A percentile compares a stretch with the other conserved stretches of the same genome.
Conservation (phyloP, 2,113 vertebrate species). For the Willisornis vidua region DNA sequence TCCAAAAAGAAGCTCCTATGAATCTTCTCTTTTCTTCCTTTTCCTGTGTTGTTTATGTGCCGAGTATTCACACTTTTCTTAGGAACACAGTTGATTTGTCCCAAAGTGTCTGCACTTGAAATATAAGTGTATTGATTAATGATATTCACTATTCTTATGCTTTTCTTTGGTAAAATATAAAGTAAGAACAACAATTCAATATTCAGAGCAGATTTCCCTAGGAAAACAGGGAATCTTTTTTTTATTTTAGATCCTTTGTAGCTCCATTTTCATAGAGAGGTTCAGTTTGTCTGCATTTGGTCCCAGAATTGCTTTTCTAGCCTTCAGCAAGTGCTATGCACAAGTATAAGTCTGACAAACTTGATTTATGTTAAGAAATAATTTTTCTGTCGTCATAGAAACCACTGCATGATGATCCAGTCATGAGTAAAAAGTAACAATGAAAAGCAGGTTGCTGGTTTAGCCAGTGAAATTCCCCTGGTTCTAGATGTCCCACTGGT, state of each 20-base stretch:
- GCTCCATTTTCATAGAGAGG: not conserved
- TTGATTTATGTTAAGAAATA: slow-evolving; percentile 58
- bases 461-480: not conserved
- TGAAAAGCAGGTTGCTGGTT: not conserved
- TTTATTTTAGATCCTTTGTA: not conserved
- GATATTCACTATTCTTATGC: not conserved
- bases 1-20: not conserved
- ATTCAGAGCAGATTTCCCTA: not conserved
- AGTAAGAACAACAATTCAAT: not conserved
- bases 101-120: not conserved
- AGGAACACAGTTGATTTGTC: not conserved
- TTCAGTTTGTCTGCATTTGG: not conserved
- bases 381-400: slow-evolving; percentile 67
- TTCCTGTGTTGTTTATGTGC: not conserved
- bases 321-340: slow-evolving; percentile 25
- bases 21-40: not conserved
- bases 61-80: not conserved
- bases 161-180: not conserved
- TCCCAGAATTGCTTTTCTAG: slow-evolving; percentile 37
- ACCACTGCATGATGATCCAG: slow-evolving; percentile 14
- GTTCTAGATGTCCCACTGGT: not conserved
- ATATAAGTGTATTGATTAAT: not conserved
- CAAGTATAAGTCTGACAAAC: slow-evolving; percentile 53
- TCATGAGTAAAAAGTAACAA: slow-evolving; percentile 16
- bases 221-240: not conserved